phyloP scores from a whole-genome alignment of 2,113 vertebrate genomes.

The Orientallactaga bullata region DNA sequence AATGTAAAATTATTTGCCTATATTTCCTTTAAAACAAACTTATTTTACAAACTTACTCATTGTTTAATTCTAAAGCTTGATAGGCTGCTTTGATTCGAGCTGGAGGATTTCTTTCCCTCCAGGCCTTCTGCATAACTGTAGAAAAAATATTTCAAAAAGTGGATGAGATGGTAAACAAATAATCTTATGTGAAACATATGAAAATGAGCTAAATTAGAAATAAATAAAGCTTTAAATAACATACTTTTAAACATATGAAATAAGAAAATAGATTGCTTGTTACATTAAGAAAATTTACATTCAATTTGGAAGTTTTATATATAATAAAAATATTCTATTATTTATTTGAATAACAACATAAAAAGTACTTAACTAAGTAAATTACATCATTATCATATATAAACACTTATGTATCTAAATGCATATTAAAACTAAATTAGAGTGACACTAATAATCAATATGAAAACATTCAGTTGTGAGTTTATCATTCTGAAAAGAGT shows the following conservation, averaged over 20 bases:
- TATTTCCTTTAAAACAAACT: constrained; percentile 73
- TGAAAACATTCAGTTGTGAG: not conserved
- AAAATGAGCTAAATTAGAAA: constrained; percentile 50
- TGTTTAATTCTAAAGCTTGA: constrained; percentile 97
- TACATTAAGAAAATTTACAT: constrained; percentile 61
- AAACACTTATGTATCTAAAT: constrained; percentile 49
- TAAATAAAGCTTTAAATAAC: constrained; percentile 69
- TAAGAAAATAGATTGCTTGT: constrained; percentile 44
- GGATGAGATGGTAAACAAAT: constrained; percentile 71
- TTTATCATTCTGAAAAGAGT: constrained; percentile 51
- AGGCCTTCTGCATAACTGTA: constrained; percentile 99
- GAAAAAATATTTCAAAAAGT: constrained; percentile 74
- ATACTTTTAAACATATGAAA: constrained; percentile 63
- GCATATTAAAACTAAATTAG: constrained; percentile 27
- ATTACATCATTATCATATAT: constrained; percentile 43
- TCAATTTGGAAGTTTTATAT: constrained; percentile 58
- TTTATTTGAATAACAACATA: constrained; percentile 41
- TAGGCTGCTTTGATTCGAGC: constrained; percentile 97
- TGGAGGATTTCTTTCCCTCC: constrained; percentile 98
- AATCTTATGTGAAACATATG: constrained; percentile 18
- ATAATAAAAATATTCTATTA: constrained; percentile 55
- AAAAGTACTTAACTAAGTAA: constrained; percentile 51
- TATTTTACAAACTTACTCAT: constrained; percentile 92
- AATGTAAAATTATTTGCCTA: constrained; percentile 59
- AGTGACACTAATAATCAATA: constrained; percentile 53